phyloP scores from a whole-genome alignment of 2,113 vertebrate genomes.

The Crotalus viridis region DNA sequence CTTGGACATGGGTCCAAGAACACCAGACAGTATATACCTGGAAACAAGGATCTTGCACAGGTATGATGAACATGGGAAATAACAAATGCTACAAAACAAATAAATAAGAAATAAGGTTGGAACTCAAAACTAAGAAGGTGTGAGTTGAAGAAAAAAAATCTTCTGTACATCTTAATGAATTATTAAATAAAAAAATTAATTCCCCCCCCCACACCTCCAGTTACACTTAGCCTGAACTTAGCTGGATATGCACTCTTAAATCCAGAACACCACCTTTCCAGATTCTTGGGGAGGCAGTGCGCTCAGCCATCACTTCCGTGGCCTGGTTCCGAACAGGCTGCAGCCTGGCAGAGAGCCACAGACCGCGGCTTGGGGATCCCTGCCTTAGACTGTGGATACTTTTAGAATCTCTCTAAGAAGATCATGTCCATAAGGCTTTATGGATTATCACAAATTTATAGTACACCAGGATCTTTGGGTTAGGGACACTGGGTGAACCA shows the following conservation, averaged over 20 bases:
- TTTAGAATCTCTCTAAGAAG: not conserved
- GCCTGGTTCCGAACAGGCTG: no score
- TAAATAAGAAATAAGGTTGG: not conserved
- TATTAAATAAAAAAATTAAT: not conserved
- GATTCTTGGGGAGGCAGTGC: no score
- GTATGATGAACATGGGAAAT: not conserved
- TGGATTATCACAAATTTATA: not conserved
- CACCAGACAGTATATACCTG: not conserved
- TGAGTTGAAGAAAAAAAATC: not conserved
- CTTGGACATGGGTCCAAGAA: not conserved
- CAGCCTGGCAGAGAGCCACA: no score
- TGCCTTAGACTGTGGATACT: not conserved
- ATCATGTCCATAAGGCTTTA: not conserved
- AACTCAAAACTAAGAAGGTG: not conserved
- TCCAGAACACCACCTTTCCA: not conserved
- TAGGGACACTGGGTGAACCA: not conserved
- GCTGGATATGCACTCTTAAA: not conserved
- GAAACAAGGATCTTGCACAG: not conserved
- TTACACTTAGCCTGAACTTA: not conserved
- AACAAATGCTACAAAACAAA: not conserved
- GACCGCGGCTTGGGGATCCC: no score
- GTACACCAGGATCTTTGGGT: not conserved
- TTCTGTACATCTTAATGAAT: not conserved
- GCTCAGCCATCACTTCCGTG: no score
- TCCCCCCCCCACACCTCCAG: not conserved